Evolutionary conservation across 2,888 invertebrate genomes (phyloP).

Genomic region (Apamea crenata): DNA sequence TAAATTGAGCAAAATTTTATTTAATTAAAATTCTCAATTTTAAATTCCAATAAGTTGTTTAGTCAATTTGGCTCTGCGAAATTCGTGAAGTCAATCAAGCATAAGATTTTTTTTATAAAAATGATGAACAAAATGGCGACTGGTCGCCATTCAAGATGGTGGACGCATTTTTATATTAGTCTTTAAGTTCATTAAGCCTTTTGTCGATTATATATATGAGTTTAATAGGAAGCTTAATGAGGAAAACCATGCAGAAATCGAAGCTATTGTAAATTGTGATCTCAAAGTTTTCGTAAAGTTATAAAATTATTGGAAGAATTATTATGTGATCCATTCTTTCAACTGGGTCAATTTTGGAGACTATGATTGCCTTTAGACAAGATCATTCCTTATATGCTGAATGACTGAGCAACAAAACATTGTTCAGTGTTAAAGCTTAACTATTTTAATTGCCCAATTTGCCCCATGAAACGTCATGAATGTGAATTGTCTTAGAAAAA

Average conservation of each 20-base stretch:
- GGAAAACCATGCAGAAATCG: slow-evolving; percentile 53
- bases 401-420: not conserved
- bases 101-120: slow-evolving; percentile 48
- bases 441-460: not conserved
- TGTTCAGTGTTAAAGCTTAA: not conserved
- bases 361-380: not conserved
- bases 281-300: slow-evolving; percentile 39
- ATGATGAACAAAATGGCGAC: slow-evolving; percentile 43
- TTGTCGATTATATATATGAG: slow-evolving; percentile 48
- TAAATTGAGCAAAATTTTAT: slow-evolving; percentile 67
- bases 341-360: slow-evolving; percentile 32
- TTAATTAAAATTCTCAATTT: slow-evolving; percentile 65
- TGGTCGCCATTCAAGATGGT: slow-evolving; percentile 47
- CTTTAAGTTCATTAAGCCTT: slow-evolving; percentile 62
- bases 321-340: slow-evolving; percentile 22
- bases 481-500: not conserved
- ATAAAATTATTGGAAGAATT: slow-evolving; percentile 47
- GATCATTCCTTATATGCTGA: not conserved
- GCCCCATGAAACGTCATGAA: not conserved
- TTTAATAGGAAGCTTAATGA: slow-evolving; percentile 51
- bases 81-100: slow-evolving; percentile 59
- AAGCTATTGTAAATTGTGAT: slow-evolving; percentile 55
- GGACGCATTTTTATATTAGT: slow-evolving; percentile 60
- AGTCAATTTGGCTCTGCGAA: slow-evolving; percentile 61
- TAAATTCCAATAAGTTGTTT: slow-evolving; percentile 61